Percentiles rank a stretch among this genome's conserved stretches.
Conservation (phyloP, 92 coral and sea anemone genomes). For the Galaxea fascicularis region DNA sequence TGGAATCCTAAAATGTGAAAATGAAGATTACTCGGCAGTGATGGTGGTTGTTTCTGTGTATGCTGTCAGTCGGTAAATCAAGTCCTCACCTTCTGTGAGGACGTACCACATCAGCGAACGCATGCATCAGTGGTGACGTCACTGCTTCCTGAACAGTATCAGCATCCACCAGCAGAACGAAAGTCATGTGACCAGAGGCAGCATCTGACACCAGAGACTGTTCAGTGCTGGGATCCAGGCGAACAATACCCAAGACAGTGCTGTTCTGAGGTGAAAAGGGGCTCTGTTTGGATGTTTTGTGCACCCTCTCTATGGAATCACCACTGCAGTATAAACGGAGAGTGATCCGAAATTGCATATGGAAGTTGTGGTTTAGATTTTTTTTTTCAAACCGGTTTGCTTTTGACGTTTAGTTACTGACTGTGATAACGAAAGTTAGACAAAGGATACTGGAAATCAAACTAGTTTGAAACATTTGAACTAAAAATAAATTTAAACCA, state of each 20-base stretch:
- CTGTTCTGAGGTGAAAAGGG: conserved; percentile 2
- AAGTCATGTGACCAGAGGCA: conserved; percentile 84
- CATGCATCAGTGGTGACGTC: conserved; percentile 79
- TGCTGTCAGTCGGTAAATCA: too few species aligned
- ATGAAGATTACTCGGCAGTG: background rate
- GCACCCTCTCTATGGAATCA: conserved; percentile 29
- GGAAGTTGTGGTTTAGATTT: too few species aligned
- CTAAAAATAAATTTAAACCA: too few species aligned
- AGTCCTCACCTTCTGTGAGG: conserved; percentile 65
- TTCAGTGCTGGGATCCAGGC: conserved; percentile 81
- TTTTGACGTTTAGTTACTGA: too few species aligned
- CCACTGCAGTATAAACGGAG: background rate
- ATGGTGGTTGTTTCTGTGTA: background rate
- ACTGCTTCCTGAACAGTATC: conserved; percentile 65
- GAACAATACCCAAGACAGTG: conserved; percentile 72
- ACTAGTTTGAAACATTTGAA: too few species aligned
- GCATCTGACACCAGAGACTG: conserved; percentile 65
- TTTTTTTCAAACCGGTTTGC: too few species aligned
- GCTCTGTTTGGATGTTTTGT: conserved; percentile 21
- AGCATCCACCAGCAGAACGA: conserved; percentile 83
- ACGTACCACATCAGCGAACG: conserved; percentile 69
- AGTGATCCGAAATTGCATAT: too few species aligned
- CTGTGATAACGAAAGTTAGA: too few species aligned
- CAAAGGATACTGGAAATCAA: too few species aligned
- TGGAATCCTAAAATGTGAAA: background rate